Conservation (phyloP, 2,888 invertebrate species). For the Andrena marginata region DNA sequence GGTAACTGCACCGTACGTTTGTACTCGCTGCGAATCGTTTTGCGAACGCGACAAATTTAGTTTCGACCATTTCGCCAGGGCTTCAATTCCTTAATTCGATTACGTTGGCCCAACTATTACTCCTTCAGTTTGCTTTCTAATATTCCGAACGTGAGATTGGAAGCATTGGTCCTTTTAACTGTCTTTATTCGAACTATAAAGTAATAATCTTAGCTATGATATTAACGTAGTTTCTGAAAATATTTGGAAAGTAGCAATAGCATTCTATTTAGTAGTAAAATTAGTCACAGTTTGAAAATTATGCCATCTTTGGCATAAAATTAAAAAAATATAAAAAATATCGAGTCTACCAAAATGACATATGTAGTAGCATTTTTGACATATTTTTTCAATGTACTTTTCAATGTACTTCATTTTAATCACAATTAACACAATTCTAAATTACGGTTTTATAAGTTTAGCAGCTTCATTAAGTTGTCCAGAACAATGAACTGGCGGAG, state of each 20-base stretch:
- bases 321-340: too few species aligned
- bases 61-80: not conserved
- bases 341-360: too few species aligned
- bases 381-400: too few species aligned
- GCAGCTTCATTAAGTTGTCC: slow-evolving; percentile 17
- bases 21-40: slow-evolving; percentile 15
- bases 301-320: too few species aligned
- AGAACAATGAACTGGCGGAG: not conserved
- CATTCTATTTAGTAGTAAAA: too few species aligned
- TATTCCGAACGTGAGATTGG: not conserved
- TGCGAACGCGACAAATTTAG: not conserved
- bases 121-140: not conserved
- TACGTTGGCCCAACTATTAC: not conserved
- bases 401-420: too few species aligned
- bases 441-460: not conserved
- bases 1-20: not conserved
- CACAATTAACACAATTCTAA: too few species aligned
- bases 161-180: not conserved
- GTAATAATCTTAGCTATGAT: too few species aligned
- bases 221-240: too few species aligned
- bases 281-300: too few species aligned
- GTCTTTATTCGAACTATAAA: not conserved
- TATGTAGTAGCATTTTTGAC: too few species aligned
- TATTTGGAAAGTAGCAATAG: too few species aligned
- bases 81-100: not conserved